These are phyloP conservation scores for Pluvialis apricaria DNA, from an alignment of 2,113 vertebrate genomes.

Conservation along the genomic window DNA sequence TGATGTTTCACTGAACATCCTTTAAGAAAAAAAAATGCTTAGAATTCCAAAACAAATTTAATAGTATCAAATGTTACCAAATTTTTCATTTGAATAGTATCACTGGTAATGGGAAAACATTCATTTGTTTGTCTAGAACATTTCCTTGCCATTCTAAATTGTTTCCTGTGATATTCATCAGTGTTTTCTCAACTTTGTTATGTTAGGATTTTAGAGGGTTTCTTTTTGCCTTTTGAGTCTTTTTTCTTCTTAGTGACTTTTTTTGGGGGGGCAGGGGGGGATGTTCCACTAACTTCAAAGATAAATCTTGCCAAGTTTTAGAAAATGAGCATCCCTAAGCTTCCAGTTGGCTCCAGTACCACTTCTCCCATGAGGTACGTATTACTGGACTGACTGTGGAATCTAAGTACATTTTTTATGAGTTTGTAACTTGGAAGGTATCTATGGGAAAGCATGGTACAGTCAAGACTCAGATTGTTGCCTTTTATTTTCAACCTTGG, in stretches of 20 bases:
- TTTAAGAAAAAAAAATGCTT: background rate
- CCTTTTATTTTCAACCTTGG: background rate
- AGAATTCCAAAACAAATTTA: background rate
- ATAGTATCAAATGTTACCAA: background rate
- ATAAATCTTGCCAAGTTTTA: background rate
- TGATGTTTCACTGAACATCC: rapidly evolving
- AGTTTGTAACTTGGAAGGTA: background rate
- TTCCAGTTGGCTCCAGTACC: background rate
- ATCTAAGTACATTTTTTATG: background rate
- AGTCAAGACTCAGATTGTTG: background rate
- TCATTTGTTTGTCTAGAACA: background rate
- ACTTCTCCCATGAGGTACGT: background rate
- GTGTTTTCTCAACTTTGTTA: background rate
- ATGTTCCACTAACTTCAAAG: background rate
- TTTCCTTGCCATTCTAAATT: background rate
- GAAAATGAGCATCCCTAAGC: background rate
- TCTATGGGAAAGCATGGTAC: background rate
- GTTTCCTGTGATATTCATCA: background rate
- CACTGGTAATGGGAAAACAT: background rate
- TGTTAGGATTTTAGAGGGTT: background rate
- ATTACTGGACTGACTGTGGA: background rate
- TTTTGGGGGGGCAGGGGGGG: rapidly evolving
- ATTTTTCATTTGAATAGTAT: background rate
- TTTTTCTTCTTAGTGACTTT: background rate
- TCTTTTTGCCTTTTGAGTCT: background rate